Percentiles rank a stretch among this genome's conserved stretches.
phyloP scores from a whole-genome alignment of 2,113 vertebrate genomes.

The Rhea pennata region DNA sequence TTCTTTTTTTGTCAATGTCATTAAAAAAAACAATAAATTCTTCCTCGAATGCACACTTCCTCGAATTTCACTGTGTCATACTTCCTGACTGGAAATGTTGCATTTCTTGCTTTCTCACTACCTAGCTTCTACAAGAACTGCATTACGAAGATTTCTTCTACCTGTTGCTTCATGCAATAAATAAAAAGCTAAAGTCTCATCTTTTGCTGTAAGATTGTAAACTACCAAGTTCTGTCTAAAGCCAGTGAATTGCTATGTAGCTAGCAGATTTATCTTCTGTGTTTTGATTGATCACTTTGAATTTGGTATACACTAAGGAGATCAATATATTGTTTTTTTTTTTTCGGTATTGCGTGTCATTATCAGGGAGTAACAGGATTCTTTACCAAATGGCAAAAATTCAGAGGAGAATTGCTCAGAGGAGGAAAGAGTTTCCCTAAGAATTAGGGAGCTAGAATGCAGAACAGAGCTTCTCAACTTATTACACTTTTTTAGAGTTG shows the following conservation, averaged over 20 bases:
- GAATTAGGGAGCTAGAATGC: not conserved
- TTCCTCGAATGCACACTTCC: not conserved
- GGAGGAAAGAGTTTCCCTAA: constrained; percentile 22
- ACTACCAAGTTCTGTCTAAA: constrained; percentile 38
- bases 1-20: not conserved
- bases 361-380: constrained; percentile 44
- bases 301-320: constrained; percentile 56
- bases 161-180: not conserved
- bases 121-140: not conserved
- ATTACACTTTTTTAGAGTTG: constrained; percentile 43
- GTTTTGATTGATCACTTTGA: constrained; percentile 68
- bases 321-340: constrained; percentile 49
- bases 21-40: not conserved
- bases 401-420: constrained; percentile 30
- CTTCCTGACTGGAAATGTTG: not conserved
- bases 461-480: not conserved
- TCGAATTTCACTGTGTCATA: not conserved
- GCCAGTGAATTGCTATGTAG: not conserved
- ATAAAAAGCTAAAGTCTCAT: constrained; percentile 23
- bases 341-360: not conserved
- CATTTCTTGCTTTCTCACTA: not conserved
- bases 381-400: constrained; percentile 26
- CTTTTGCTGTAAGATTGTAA: constrained; percentile 27
- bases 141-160: not conserved
- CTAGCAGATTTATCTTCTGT: constrained; percentile 63